A percentile compares a stretch with the other conserved stretches of the same genome.
Conservation (phyloP, 2,888 invertebrate species). For the Sminthurinus aureus region DNA sequence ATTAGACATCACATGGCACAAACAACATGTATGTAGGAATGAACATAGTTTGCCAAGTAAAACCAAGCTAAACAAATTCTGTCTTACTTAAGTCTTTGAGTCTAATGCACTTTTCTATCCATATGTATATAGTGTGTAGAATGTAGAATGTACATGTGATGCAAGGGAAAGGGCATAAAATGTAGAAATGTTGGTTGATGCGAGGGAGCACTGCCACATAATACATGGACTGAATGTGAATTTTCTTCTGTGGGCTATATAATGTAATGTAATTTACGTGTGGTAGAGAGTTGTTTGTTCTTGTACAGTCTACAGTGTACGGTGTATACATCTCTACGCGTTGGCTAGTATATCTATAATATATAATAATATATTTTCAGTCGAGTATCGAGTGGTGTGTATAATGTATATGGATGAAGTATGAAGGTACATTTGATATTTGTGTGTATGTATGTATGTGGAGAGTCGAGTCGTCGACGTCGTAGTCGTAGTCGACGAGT, state of each 20-base stretch:
- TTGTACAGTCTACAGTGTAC: background rate
- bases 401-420: too few relatives aligned
- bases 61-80: slow-evolving; percentile 1
- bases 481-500: slow-evolving; percentile 20
- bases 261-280: too few relatives aligned
- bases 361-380: too few relatives aligned
- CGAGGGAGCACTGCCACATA: slow-evolving; percentile 13
- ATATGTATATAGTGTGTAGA: too few relatives aligned
- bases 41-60: background rate
- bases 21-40: background rate
- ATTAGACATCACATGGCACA: background rate
- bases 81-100: slow-evolving; percentile 13
- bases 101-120: slow-evolving; percentile 14
- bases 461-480: slow-evolving; percentile 20
- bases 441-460: slow-evolving; percentile 3
- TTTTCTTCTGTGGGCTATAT: background rate
- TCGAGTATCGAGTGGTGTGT: too few relatives aligned
- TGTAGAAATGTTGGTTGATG: background rate
- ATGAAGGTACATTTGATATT: too few relatives aligned
- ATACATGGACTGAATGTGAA: background rate
- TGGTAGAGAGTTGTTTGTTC: background rate
- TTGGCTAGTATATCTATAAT: too few relatives aligned
- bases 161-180: slow-evolving; percentile 14
- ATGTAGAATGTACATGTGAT: background rate
- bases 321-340: background rate